phyloP scores from a whole-genome alignment of 2,797 vertebrate species.

The Lagodon rhomboides region DNA sequence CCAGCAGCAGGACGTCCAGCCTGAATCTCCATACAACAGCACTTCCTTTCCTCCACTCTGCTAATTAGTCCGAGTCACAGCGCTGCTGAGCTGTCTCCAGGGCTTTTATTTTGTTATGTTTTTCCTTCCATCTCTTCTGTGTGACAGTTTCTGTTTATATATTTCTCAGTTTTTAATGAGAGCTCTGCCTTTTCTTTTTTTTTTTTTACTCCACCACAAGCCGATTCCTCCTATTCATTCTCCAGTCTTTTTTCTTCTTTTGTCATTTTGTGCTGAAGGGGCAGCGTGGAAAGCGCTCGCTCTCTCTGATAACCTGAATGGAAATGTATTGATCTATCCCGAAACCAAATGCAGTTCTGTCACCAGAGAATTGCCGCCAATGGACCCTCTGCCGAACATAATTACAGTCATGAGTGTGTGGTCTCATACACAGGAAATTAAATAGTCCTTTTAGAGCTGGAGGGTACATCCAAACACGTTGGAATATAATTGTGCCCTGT shows the following conservation, averaged over 20 bases:
- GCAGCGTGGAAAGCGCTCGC: conserved; percentile 2
- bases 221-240: conserved; percentile 10
- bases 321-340: conserved; percentile 66
- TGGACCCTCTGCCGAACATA: conserved; percentile 57
- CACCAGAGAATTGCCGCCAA: conserved; percentile 41
- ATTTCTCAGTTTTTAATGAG: conserved; percentile 75
- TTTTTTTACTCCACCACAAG: conserved; percentile 4
- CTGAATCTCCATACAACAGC: conserved; percentile 31
- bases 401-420: conserved; percentile 72
- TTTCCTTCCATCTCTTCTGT: conserved; percentile 28
- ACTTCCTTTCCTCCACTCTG: conserved; percentile 19
- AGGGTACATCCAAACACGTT: conserved; percentile 61
- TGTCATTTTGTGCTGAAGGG: conserved; percentile 30
- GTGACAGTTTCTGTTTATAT: conserved; percentile 60
- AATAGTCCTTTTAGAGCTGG: conserved; percentile 62
- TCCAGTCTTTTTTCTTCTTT: conserved; percentile 14
- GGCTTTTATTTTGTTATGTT: conserved; percentile 34
- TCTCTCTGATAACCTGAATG: conserved; percentile 66
- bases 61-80: conserved; percentile 68
- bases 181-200: conserved; percentile 47
- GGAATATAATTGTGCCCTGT: conserved; percentile 72
- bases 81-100: conserved; percentile 38
- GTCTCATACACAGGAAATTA: conserved; percentile 67
- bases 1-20: conserved; percentile 68
- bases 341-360: conserved; percentile 35